phyloP scores from a whole-genome alignment of 2,888 invertebrate genomes.

The Chromoteleia sp. region DNA sequence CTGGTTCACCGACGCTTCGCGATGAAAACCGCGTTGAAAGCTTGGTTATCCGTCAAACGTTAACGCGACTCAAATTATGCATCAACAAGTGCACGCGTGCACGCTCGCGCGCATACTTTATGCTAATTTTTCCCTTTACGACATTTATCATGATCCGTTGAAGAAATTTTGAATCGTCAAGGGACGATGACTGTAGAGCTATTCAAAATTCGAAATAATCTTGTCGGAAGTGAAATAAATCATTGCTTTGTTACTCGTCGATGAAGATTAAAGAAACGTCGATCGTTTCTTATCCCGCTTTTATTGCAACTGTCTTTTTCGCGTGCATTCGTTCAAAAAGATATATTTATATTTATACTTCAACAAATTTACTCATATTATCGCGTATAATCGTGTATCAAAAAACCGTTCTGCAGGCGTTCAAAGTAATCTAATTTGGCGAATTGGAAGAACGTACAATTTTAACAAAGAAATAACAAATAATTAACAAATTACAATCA shows the following conservation, averaged over 20 bases:
- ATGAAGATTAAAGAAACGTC: no score
- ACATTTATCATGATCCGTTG: slow-evolving; percentile 23
- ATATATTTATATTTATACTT: background rate
- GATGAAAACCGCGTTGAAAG: slow-evolving; percentile 25
- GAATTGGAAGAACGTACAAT: no score
- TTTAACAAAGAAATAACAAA: slow-evolving; percentile 40
- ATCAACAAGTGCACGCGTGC: slow-evolving; percentile 55
- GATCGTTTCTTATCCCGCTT: slow-evolving; percentile 3
- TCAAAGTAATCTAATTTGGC: slow-evolving; percentile 27
- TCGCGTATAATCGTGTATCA: slow-evolving; percentile 19
- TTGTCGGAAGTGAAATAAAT: background rate
- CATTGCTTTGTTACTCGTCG: background rate
- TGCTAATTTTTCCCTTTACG: slow-evolving; percentile 12
- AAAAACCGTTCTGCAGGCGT: slow-evolving; percentile 27
- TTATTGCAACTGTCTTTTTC: background rate
- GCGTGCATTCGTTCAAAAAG: background rate
- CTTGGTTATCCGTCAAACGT: slow-evolving; percentile 49
- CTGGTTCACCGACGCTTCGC: slow-evolving; percentile 12
- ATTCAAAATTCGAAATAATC: background rate
- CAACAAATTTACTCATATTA: slow-evolving; percentile 20
- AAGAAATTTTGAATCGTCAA: background rate
- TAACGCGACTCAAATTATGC: slow-evolving; percentile 56
- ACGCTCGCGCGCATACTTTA: slow-evolving; percentile 13
- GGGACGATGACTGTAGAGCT: no score
- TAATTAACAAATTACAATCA: no score